Evolutionary conservation across 2,113 vertebrate species (phyloP).

Genomic region (Urocynchramus pylzowi): DNA sequence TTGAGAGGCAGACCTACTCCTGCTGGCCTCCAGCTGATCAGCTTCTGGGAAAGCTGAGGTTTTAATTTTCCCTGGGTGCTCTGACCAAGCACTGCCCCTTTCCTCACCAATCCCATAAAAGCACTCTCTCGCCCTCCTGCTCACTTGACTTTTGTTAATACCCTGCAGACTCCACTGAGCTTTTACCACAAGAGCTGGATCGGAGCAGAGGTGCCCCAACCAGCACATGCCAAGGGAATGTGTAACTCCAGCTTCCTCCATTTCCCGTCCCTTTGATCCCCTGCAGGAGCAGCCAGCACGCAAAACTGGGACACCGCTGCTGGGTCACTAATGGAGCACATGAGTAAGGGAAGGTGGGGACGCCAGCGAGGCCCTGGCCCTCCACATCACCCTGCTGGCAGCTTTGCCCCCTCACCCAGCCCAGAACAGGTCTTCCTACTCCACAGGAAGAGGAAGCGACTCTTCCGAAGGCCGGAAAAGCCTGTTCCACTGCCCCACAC

Average conservation of each 20-base stretch:
- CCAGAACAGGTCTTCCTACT: conserved; percentile 56
- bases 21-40: neutral
- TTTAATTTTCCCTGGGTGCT: neutral
- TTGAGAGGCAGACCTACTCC: neutral
- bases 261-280: conserved; percentile 16
- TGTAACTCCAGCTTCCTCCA: neutral
- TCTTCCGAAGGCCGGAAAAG: conserved; percentile 49
- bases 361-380: neutral
- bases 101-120: neutral
- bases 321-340: conserved; percentile 30
- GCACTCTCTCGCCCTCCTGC: neutral
- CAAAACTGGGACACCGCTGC: conserved; percentile 53
- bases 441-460: conserved; percentile 32
- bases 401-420: conserved; percentile 1
- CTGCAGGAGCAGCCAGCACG: conserved; percentile 1
- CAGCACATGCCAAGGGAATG: rapidly evolving
- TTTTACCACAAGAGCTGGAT: neutral
- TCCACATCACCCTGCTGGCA: neutral
- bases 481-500: conserved; percentile 34
- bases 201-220: neutral
- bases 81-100: neutral
- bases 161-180: neutral
- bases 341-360: conserved; percentile 53
- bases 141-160: neutral
- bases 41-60: neutral